Base-by-base conservation (phyloP, 2,113 vertebrate genomes). In the Otolemur garnettii region DNA sequence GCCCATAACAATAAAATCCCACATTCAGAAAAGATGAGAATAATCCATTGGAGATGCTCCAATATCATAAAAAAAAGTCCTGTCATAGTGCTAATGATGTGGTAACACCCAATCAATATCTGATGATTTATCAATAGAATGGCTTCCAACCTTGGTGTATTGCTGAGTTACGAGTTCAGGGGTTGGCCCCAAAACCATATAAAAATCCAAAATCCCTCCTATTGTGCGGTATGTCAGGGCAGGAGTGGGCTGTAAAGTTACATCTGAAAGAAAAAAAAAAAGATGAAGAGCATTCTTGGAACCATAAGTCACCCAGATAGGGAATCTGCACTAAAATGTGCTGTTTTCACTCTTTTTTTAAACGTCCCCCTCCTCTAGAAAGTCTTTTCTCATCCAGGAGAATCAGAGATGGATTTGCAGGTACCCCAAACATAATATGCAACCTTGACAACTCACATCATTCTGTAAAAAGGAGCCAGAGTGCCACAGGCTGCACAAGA, bases 141-240 rank as follows among this genome's bases (percentile, higher is more conserved):
- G 42, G 38, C 10, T 92, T 94, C 98, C 92, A 98, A 99, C 99
- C 30, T 94, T 95, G 1, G 99, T 99, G 97, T 99, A 99, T 69
- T 99, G 90, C 94, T 99, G 99, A 81, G 99, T 99, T 80, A 99
- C 99, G 87, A 98, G 97, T 79, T 99, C 99, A 38, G 99, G 99
- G 0, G 98, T 99, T 13, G 99, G 99, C 85, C 99, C 99, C 97
- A 99, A 89, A 62, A 99, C 96, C 98, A 99, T 93, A 97, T 99
- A 99, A 98, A 99, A 99, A 96, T 99, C 99, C 1, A 99, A 98
- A 97, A 99, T 99, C 21, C 99, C 99, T 90, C 99, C 99, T 1
- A 97, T 45, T n/a, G 99, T 99, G 45, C 99, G 98, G 69, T 99
- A 99, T 0, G 99, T 99, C 92, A 99, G 96, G 57, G 99, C 98